Percentiles rank a stretch among this genome's conserved stretches.
Evolutionary conservation across 2,888 invertebrate species (phyloP).

Genomic region (Lamellibrachia satsuma): DNA sequence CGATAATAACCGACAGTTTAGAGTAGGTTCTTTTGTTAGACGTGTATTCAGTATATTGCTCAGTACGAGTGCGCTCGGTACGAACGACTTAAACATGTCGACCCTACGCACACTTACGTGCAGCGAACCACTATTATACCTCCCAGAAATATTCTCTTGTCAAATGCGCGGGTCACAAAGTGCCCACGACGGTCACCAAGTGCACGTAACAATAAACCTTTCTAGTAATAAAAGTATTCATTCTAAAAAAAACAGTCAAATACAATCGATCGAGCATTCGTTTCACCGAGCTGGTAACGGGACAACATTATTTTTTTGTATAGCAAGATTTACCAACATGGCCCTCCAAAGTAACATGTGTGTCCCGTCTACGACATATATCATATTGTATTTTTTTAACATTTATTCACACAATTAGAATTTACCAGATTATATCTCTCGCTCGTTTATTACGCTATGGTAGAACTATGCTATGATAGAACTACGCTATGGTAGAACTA

Average conservation of each 20-base stretch:
- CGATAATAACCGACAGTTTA: background rate
- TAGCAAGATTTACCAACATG: too few species aligned
- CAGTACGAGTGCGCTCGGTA: background rate
- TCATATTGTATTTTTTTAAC: too few species aligned
- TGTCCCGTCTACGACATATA: too few species aligned
- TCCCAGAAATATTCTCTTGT: background rate
- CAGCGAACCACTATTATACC: background rate
- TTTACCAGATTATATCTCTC: too few species aligned
- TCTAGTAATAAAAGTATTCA: background rate
- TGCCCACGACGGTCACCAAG: background rate
- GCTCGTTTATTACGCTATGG: too few species aligned
- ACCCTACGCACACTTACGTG: background rate
- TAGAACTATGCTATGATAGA: too few species aligned
- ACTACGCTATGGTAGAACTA: too few species aligned
- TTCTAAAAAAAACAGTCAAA: background rate
- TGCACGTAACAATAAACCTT: background rate
- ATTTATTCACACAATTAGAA: too few species aligned
- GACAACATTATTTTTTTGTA: too few species aligned
- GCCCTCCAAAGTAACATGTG: too few species aligned
- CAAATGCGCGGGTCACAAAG: background rate
- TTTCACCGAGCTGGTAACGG: too few species aligned
- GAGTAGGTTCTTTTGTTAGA: background rate
- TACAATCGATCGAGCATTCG: too few species aligned
- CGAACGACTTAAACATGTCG: background rate
- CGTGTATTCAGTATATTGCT: background rate